A percentile compares a stretch with the other conserved stretches of the same genome.
These are phyloP conservation scores for Dolomedes plantarius DNA, from an alignment of 2,888 invertebrate genomes.

Conservation along the genomic window DNA sequence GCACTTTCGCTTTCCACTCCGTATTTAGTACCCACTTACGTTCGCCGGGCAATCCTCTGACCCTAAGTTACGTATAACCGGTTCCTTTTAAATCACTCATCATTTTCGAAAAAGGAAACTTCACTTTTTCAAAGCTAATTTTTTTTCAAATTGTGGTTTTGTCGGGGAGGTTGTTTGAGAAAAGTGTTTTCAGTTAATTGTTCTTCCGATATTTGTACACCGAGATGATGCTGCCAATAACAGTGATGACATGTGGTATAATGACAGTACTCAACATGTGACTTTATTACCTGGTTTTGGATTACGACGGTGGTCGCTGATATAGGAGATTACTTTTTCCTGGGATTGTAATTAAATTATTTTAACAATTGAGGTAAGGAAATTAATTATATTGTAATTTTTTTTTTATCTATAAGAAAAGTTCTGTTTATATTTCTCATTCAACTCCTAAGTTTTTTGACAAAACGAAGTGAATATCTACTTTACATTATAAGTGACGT, in stretches of 20 bases:
- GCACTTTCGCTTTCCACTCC: slow-evolving; percentile 54
- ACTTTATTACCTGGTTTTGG: background rate
- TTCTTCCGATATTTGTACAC: background rate
- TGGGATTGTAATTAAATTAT: too few relatives aligned
- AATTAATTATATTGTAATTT: too few relatives aligned
- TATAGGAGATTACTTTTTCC: background rate
- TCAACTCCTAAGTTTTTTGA: too few relatives aligned
- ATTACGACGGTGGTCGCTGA: background rate
- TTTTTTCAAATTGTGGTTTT: slow-evolving; percentile 5
- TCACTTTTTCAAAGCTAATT: slow-evolving; percentile 31
- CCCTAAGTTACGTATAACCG: slow-evolving; percentile 36
- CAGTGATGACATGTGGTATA: background rate
- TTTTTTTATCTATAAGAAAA: too few relatives aligned
- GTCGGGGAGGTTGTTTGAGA: background rate
- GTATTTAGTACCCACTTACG: slow-evolving; percentile 46
- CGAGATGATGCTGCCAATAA: background rate
- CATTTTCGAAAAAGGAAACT: slow-evolving; percentile 10
- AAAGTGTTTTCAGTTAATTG: background rate
- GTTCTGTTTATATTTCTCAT: too few relatives aligned
- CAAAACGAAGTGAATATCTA: too few relatives aligned
- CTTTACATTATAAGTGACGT: too few relatives aligned
- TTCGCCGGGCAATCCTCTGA: background rate
- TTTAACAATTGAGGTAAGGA: too few relatives aligned
- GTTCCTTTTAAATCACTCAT: slow-evolving; percentile 40
- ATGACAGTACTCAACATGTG: background rate